These are phyloP conservation scores for Catocala fraxini DNA, from an alignment of 2,888 invertebrate species.

Conservation along the genomic window DNA sequence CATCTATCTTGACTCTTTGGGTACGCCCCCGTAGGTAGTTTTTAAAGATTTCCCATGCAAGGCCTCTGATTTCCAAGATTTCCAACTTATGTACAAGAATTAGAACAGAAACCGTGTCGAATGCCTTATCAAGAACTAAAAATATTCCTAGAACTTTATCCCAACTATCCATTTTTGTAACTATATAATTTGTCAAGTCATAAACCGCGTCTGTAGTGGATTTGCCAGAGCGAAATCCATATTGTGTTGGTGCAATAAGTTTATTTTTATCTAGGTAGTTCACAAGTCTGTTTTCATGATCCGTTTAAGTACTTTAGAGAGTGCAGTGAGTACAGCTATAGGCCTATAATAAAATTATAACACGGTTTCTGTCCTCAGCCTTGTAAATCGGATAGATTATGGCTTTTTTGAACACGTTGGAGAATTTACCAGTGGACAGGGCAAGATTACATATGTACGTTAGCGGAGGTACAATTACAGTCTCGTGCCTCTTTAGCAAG, in stretches of 20 bases:
- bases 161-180: slow-evolving; percentile 10
- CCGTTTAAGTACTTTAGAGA: slow-evolving; percentile 35
- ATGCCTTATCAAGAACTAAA: too few species aligned
- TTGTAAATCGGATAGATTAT: slow-evolving; percentile 33
- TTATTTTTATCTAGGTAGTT: background rate
- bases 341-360: slow-evolving; percentile 39
- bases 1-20: too few species aligned
- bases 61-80: too few species aligned
- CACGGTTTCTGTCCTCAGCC: slow-evolving; percentile 24
- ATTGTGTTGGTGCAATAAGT: slow-evolving; percentile 13
- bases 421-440: slow-evolving; percentile 24
- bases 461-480: slow-evolving; percentile 14
- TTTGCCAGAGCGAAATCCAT: slow-evolving; percentile 15
- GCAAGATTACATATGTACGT: slow-evolving; percentile 17
- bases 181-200: too few species aligned
- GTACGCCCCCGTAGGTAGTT: too few species aligned
- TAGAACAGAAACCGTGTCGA: too few species aligned
- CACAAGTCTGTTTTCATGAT: slow-evolving; percentile 23
- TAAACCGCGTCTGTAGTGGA: slow-evolving; percentile 13
- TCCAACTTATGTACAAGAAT: too few species aligned
- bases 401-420: slow-evolving; percentile 27
- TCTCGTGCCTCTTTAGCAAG: slow-evolving; percentile 10
- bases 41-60: too few species aligned
- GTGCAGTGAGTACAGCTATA: slow-evolving; percentile 27
- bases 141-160: too few species aligned